Base-by-base conservation (phyloP, 1,140 invertebrate species). In the Elymnias hypermnestra region DNA sequence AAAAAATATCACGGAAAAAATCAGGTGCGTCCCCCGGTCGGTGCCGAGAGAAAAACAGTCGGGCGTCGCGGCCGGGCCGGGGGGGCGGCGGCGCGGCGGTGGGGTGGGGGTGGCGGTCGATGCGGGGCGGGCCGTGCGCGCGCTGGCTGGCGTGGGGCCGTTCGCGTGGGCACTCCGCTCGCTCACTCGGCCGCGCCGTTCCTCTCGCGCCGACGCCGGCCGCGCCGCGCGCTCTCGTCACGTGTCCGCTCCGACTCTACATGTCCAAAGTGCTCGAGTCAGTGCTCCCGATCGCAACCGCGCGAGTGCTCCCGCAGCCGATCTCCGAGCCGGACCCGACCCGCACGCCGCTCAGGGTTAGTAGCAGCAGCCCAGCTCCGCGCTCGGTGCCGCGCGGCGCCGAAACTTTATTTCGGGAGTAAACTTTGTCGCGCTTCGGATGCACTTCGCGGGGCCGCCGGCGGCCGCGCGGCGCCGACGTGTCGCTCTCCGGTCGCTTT, bases 1-100 rank as follows among this genome's bases (percentile, higher is more conserved):
- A 84, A 82, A 83, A 84, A 84, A 84, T 84, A 84, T 84, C 81
- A 84, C 79, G 75, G 81, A 82, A 84, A 84, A 83, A 84, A 84
- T 84, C 81, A 83, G 81, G 81, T 84, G 81, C 78, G 76, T 81
- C 75, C 75, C 79, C 72, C 72, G 73, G 73, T 72, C 73, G 76
- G 75, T 72, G 73, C 69, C 68, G 72, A 76, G 76, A 81, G 77
- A 78, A 81, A 81, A 83, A 82, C 76, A 81, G 76, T 77, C 63
- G 72, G 64, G 73, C 71, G 67, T 66, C 61, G 70, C 63, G 71
- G 69, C 59, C 65, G 65, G 70, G 67, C 48, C 57, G 62, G 64
- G 65, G 69, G 70, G 63, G 70, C 55, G 69, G 56, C 55, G 63
- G 61, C 57, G 73, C 56, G 53, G 64, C 52, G 74, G 67, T 51